These are phyloP conservation scores for Dendrocopos noguchii DNA, from an alignment of 2,113 vertebrate genomes.

Conservation along the genomic window DNA sequence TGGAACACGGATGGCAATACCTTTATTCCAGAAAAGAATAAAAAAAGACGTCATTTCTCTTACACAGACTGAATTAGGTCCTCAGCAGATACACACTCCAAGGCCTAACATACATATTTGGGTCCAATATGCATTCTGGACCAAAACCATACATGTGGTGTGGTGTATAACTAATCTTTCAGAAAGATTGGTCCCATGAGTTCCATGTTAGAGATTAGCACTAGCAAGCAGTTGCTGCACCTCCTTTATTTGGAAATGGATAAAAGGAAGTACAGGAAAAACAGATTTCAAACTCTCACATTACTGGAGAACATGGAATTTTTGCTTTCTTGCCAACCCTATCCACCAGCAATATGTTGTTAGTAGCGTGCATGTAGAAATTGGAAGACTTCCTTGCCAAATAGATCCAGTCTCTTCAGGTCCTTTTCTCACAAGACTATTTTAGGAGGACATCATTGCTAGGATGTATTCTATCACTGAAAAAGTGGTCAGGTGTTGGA, in stretches of 20 bases:
- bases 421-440: background rate
- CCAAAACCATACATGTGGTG: background rate
- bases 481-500: too few relatives aligned
- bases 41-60: background rate
- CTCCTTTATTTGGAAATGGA: background rate
- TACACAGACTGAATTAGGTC: background rate
- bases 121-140: background rate
- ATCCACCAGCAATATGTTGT: background rate
- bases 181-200: background rate
- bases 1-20: conserved; percentile 8
- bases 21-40: background rate
- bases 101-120: background rate
- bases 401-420: background rate
- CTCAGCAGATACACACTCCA: background rate
- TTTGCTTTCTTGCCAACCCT: background rate
- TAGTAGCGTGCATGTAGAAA: background rate
- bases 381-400: background rate
- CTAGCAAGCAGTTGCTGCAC: background rate
- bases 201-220: background rate
- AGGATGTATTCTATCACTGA: background rate
- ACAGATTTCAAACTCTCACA: background rate
- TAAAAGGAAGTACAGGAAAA: background rate
- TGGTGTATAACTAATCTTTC: background rate
- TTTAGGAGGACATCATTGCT: background rate
- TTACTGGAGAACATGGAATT: background rate